Evolutionary conservation across 1,140 invertebrate genomes (phyloP).

Genomic region (Eriosoma lanigerum): DNA sequence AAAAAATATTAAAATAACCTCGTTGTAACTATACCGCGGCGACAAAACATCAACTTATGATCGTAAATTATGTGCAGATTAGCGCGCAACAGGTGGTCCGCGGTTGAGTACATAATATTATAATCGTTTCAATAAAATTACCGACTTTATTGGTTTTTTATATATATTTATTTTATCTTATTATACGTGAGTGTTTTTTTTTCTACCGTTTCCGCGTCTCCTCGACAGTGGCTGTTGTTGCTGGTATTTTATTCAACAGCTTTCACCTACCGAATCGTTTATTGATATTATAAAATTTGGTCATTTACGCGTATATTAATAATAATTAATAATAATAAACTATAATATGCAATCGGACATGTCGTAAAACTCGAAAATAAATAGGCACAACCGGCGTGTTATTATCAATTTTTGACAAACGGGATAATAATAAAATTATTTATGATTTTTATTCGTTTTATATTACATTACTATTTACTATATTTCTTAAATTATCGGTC

Average conservation of each 20-base stretch:
- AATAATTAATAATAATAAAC: too few species aligned
- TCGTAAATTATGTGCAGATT: constrained; percentile 18
- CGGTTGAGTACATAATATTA: too few species aligned
- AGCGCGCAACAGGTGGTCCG: constrained; percentile 21
- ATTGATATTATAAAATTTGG: too few species aligned
- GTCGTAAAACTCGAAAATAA: not conserved
- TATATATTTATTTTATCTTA: not conserved
- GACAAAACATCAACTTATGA: not conserved
- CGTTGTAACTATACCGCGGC: too few species aligned
- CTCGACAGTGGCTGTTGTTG: not conserved
- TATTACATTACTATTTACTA: not conserved
- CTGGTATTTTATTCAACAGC: not conserved
- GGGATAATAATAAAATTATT: not conserved
- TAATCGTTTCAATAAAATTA: not conserved
- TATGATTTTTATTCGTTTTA: not conserved
- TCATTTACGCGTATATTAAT: too few species aligned
- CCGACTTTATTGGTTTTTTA: not conserved
- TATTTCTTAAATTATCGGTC: not conserved
- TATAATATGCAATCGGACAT: not conserved
- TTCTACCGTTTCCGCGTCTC: not conserved
- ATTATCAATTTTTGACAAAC: not conserved
- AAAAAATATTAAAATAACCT: too few species aligned
- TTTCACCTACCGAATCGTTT: not conserved
- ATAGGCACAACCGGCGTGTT: not conserved
- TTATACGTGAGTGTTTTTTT: not conserved